Conservation (phyloP, 2,113 vertebrate genomes). For the Hassar affinis region DNA sequence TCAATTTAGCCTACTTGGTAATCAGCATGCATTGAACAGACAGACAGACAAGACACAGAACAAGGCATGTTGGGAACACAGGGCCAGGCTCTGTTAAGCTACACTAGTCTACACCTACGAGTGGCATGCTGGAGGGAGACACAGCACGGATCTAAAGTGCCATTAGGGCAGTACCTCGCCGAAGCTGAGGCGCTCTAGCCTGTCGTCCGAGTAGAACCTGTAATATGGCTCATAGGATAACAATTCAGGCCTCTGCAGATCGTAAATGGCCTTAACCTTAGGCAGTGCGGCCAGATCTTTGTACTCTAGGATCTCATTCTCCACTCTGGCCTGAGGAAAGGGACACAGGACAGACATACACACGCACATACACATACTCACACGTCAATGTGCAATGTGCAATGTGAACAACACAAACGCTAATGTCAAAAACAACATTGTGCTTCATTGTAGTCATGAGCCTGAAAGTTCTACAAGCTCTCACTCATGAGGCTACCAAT, state of each 20-base stretch:
- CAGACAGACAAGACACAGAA: constrained; percentile 20
- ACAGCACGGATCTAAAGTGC: constrained; percentile 32
- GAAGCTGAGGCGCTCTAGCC: constrained; percentile 94
- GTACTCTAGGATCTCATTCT: constrained; percentile 99
- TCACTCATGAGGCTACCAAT: constrained; percentile 19
- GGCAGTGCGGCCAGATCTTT: constrained; percentile 98
- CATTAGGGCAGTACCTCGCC: constrained; percentile 85
- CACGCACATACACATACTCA: constrained; percentile 56
- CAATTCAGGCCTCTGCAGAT: constrained; percentile 95
- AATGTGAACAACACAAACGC: constrained; percentile 57
- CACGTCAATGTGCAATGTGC: constrained; percentile 58
- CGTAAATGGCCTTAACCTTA: constrained; percentile 99
- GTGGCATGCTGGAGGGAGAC: constrained; percentile 44
- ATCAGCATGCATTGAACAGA: constrained; percentile 24
- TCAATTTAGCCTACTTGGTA: background rate
- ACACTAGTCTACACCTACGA: constrained; percentile 18
- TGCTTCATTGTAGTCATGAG: constrained; percentile 22
- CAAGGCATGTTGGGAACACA: constrained; percentile 11
- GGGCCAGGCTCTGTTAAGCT: constrained; percentile 38
- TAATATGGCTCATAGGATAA: constrained; percentile 92
- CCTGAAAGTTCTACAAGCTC: background rate
- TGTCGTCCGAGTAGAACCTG: constrained; percentile 94
- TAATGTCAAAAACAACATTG: constrained; percentile 30
- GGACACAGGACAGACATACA: constrained; percentile 56
- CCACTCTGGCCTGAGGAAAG: constrained; percentile 94